These are phyloP conservation scores for Autographa pulchrina DNA, from an alignment of 2,888 invertebrate species.

Conservation along the genomic window DNA sequence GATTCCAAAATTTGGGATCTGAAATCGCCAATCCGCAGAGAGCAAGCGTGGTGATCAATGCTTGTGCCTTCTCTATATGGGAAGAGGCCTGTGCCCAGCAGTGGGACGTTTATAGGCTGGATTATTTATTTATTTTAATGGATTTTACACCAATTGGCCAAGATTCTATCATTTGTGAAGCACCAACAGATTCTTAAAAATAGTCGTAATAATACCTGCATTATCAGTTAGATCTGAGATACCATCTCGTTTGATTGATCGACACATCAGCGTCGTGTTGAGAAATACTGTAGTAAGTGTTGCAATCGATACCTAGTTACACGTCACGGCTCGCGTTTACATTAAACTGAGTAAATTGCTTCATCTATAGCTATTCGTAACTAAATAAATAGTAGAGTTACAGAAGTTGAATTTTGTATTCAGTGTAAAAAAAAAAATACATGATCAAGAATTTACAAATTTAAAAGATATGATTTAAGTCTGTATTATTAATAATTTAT, in stretches of 20 bases:
- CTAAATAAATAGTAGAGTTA: neutral
- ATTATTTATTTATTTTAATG: too few relatives aligned
- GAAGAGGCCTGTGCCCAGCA: too few relatives aligned
- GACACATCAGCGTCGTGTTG: conserved; percentile 1
- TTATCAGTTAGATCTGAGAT: neutral
- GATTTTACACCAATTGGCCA: neutral
- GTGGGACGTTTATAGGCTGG: too few relatives aligned
- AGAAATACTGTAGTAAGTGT: neutral
- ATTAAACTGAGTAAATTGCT: neutral
- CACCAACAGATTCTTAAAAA: neutral
- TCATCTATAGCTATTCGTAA: neutral
- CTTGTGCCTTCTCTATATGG: too few relatives aligned
- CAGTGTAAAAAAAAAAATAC: too few relatives aligned
- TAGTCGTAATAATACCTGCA: neutral
- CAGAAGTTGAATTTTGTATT: too few relatives aligned
- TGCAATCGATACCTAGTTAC: neutral
- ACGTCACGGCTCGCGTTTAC: neutral
- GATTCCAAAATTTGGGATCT: too few relatives aligned
- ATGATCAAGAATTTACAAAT: too few relatives aligned
- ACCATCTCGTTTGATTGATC: neutral
- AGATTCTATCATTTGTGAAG: neutral
- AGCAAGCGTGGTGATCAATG: too few relatives aligned
- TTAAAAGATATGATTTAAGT: too few relatives aligned
- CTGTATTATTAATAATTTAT: too few relatives aligned
- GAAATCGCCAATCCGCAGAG: too few relatives aligned